Evolutionary conservation across 2,888 invertebrate genomes (phyloP).

Genomic region (Hoplodrina ambigua): DNA sequence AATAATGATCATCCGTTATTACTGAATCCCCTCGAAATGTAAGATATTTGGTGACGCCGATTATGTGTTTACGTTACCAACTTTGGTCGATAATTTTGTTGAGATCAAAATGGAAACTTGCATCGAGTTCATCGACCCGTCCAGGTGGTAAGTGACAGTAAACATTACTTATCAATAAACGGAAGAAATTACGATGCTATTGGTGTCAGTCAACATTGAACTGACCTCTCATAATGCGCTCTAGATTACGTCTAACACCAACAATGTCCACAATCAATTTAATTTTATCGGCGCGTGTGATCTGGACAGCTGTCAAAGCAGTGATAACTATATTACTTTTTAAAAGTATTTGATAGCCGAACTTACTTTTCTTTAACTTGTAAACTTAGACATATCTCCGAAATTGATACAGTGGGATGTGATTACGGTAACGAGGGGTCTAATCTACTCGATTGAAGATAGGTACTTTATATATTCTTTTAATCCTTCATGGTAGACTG

Average conservation of each 20-base stretch:
- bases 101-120: constrained; percentile 77
- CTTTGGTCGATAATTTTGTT: constrained; percentile 71
- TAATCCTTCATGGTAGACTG: no score
- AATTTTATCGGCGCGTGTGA: constrained; percentile 74
- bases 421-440: no score
- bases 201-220: constrained; percentile 79
- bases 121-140: constrained; percentile 78
- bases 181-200: constrained; percentile 84
- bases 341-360: constrained; percentile 47
- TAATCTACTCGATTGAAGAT: no score
- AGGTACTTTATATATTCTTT: no score
- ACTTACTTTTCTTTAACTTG: constrained; percentile 39
- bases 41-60: constrained; percentile 70
- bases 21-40: constrained; percentile 64
- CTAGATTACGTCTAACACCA: constrained; percentile 79
- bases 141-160: constrained; percentile 86
- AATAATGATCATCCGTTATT: constrained; percentile 65
- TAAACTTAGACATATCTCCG: constrained; percentile 15
- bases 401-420: not conserved
- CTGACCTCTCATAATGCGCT: constrained; percentile 87
- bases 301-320: constrained; percentile 78
- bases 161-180: constrained; percentile 84
- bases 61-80: constrained; percentile 76
- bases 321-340: constrained; percentile 67
- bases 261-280: constrained; percentile 75